Base-by-base conservation (phyloP, 2,888 invertebrate species). In the Metellina segmentata region DNA sequence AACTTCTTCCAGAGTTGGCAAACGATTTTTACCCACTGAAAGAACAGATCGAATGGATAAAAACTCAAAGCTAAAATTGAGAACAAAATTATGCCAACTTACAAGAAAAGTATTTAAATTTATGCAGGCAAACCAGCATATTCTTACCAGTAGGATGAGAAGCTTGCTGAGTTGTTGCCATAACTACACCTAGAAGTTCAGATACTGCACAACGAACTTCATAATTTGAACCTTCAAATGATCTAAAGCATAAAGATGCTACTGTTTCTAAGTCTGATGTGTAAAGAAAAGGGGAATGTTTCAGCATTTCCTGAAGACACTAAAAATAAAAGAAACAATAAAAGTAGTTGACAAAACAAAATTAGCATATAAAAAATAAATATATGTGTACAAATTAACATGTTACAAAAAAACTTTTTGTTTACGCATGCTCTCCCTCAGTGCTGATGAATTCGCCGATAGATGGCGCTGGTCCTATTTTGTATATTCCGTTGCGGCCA, bases 151-250 rank as follows among this genome's bases (percentile, higher is more conserved):
- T 93, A 5, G 93, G 85, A 78, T 93, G 93, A 19, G 94, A 94
- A 49, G 94, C 94, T 92, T 97, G 96, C 95, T 98, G 98, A 0
- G 98, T 98, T 94, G 97, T 97, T 0, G 98, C 98, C 93, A 98
- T 96, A 75, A 98, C 95, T 7, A 97, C 97, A 0, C 99, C 99
- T 69, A 99, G 95, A 16, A 99, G 96, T 94, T 98, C 97, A 0
- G 99, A 98, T 19, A 99, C 97, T 0, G 98, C 97, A 95, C 98
- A 98, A 81, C 98, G 96, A 0, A 97, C 98, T 95, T 98, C 98
- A 95, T 98, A 98, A 95, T 97, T 98, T 81, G 98, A 97, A 7
- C 97, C 97, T 94, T 98, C 98, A 94, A 98, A 97, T 7, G 99
- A 97, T 81, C 99, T 96, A 94, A 98, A 97, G 94, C 99, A 99